A percentile compares a stretch with the other conserved stretches of the same genome.
phyloP scores from a whole-genome alignment of 2,888 invertebrate genomes.

The Cantharis flavilabris region DNA sequence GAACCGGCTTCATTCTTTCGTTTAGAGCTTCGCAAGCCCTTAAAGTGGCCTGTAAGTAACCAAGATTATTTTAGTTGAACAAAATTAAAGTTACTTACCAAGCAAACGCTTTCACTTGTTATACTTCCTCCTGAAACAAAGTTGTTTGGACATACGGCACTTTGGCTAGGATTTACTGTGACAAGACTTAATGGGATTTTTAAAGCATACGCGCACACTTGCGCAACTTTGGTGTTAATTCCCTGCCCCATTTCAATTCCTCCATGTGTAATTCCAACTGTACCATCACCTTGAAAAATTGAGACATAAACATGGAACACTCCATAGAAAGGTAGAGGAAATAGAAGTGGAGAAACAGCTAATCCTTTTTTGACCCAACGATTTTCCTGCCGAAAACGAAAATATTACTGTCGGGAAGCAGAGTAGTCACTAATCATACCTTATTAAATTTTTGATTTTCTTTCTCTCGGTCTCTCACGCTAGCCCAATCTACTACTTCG shows the following conservation, averaged over 20 bases:
- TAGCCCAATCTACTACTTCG: conserved; percentile 61
- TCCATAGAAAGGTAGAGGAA: not conserved
- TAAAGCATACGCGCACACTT: not conserved
- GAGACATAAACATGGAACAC: not conserved
- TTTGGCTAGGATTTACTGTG: not conserved
- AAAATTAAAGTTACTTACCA: not conserved
- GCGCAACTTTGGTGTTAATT: not conserved
- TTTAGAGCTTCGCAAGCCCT: not conserved
- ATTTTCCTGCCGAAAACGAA: not conserved
- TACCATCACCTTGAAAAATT: not conserved
- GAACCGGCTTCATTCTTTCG: conserved; percentile 55
- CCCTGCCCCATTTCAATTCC: not conserved
- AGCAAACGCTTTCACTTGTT: not conserved
- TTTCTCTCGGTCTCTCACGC: conserved; percentile 61
- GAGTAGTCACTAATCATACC: conserved; percentile 39
- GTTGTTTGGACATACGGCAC: not conserved
- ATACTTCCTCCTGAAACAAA: not conserved
- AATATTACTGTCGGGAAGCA: not conserved
- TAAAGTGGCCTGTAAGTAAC: not conserved
- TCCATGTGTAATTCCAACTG: not conserved
- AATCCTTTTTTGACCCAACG: not conserved
- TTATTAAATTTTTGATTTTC: conserved; percentile 65
- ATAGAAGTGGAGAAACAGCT: not conserved
- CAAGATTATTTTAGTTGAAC: not conserved
- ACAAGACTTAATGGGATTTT: not conserved